Conservation (phyloP, 2,888 invertebrate genomes). For the Gonocerus acuteangulatus region DNA sequence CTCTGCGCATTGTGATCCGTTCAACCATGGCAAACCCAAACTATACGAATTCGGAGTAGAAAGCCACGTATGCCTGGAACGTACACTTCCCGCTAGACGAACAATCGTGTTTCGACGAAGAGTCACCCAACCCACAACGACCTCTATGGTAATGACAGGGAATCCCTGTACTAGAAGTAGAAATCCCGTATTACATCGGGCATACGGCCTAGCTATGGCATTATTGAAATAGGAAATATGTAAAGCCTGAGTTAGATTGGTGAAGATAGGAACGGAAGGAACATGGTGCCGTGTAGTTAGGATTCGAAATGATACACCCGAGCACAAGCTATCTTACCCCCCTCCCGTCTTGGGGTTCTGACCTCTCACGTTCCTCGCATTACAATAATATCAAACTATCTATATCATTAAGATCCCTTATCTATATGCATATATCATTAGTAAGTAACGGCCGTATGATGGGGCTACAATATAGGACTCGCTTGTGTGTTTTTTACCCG, state of each 20-base stretch:
- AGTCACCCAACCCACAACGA: too few species aligned
- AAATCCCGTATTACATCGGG: too few species aligned
- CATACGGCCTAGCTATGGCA: background rate
- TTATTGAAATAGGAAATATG: slow-evolving; percentile 1
- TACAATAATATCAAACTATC: slow-evolving; percentile 25
- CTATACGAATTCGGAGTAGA: too few species aligned
- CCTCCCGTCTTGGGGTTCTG: too few species aligned
- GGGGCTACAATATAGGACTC: slow-evolving; percentile 13
- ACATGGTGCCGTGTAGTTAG: slow-evolving; percentile 12
- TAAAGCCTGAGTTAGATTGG: background rate
- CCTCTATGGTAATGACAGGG: too few species aligned
- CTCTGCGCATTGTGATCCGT: too few species aligned
- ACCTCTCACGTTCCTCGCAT: slow-evolving; percentile 12
- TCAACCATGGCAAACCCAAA: too few species aligned
- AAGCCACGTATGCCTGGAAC: too few species aligned
- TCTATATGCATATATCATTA: slow-evolving; percentile 22
- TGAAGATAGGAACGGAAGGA: background rate
- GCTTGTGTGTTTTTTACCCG: slow-evolving; percentile 17
- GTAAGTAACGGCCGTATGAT: slow-evolving; percentile 1
- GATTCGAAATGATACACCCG: background rate
- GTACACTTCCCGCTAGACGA: too few species aligned
- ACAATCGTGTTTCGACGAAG: too few species aligned
- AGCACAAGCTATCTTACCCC: background rate
- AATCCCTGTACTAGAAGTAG: too few species aligned
- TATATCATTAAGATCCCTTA: slow-evolving; percentile 21